phyloP scores from a whole-genome alignment of 2,888 invertebrate species.

The Pseudoips prasinana region DNA sequence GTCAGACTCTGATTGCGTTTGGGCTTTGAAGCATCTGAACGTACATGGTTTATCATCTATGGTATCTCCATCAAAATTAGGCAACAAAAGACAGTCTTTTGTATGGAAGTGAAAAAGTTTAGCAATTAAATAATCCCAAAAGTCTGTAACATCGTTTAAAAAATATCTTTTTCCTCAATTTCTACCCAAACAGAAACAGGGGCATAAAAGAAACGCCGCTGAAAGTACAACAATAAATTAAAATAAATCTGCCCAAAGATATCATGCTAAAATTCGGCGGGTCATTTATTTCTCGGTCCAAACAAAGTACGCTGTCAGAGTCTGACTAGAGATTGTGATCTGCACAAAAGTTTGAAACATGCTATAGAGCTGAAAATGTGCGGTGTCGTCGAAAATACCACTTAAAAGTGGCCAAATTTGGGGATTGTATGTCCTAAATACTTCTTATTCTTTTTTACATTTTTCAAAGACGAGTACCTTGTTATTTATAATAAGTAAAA shows the following conservation, averaged over 20 bases:
- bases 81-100: slow-evolving; percentile 16
- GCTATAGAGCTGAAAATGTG: slow-evolving; percentile 52
- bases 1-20: slow-evolving; percentile 48
- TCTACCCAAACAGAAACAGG: too few relatives aligned
- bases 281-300: slow-evolving; percentile 15
- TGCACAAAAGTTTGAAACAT: slow-evolving; percentile 63
- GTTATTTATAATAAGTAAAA: slow-evolving; percentile 27
- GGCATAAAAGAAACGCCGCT: too few relatives aligned
- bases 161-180: too few relatives aligned
- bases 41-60: not conserved
- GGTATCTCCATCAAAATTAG: too few relatives aligned
- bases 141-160: slow-evolving; percentile 13
- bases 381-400: slow-evolving; percentile 60
- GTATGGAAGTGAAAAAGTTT: too few relatives aligned
- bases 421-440: slow-evolving; percentile 26
- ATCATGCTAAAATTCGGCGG: slow-evolving; percentile 31
- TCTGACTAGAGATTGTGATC: slow-evolving; percentile 64
- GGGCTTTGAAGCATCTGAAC: slow-evolving; percentile 5
- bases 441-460: slow-evolving; percentile 28
- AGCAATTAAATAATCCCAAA: too few relatives aligned
- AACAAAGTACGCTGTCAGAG: slow-evolving; percentile 56
- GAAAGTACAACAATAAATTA: slow-evolving; percentile 23
- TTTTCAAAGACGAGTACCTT: slow-evolving; percentile 28
- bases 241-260: slow-evolving; percentile 30
- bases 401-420: slow-evolving; percentile 58